Evolutionary conservation across 2,113 vertebrate genomes (phyloP).

Genomic region (Reinhardtius hippoglossoides): DNA sequence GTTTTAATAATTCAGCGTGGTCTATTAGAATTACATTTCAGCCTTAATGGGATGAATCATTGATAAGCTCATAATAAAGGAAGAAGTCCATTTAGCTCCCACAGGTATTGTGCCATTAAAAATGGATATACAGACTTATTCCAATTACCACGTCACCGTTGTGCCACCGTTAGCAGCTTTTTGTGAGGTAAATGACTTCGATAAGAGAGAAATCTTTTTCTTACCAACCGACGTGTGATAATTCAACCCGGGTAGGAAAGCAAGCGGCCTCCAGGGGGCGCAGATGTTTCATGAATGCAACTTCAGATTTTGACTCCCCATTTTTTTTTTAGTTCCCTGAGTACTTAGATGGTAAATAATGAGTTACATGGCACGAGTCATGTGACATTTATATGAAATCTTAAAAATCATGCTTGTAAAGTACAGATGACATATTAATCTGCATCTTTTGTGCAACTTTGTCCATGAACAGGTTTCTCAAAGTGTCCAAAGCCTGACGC

Average conservation of each 20-base stretch:
- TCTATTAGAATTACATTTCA: slow-evolving; percentile 70
- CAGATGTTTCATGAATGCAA: slow-evolving; percentile 17
- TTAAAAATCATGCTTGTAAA: not conserved
- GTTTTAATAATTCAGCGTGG: slow-evolving; percentile 77
- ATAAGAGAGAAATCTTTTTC: slow-evolving; percentile 35
- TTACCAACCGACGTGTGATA: not conserved
- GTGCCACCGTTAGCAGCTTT: slow-evolving; percentile 52
- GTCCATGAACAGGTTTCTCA: slow-evolving; percentile 85
- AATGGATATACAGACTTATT: slow-evolving; percentile 67
- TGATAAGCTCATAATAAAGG: slow-evolving; percentile 75
- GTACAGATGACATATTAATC: not conserved
- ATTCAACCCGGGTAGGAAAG: not conserved
- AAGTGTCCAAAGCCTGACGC: slow-evolving; percentile 92
- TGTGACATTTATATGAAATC: not conserved
- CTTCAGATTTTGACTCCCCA: no score
- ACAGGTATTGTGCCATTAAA: slow-evolving; percentile 68
- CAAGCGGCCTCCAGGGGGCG: slow-evolving; percentile 48
- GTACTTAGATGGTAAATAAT: not conserved
- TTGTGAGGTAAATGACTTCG: slow-evolving; percentile 58
- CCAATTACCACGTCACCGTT: slow-evolving; percentile 53
- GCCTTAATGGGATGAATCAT: slow-evolving; percentile 75
- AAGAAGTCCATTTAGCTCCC: slow-evolving; percentile 64
- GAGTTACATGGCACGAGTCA: not conserved
- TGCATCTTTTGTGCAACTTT: slow-evolving; percentile 8
- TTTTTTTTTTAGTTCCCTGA: no score